These are phyloP conservation scores for Scarus forsteni DNA, from an alignment of 2,797 vertebrate species.

Conservation along the genomic window DNA sequence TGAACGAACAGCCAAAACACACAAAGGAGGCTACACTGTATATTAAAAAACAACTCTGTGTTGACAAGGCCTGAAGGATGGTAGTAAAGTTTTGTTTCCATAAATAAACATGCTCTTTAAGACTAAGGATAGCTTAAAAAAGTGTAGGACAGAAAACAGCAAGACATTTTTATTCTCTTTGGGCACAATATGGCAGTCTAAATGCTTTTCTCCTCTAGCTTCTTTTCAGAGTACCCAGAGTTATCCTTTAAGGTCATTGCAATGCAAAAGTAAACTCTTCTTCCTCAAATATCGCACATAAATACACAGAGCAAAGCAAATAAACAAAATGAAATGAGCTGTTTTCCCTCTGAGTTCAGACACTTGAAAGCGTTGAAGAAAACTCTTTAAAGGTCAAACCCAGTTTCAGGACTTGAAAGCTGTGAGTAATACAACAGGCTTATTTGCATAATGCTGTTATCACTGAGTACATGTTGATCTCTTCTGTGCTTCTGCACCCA, in stretches of 20 bases:
- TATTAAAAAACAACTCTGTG: too few relatives aligned
- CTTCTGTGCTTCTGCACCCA: slow-evolving; percentile 8
- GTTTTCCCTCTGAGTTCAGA: slow-evolving; percentile 8
- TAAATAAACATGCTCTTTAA: too few relatives aligned
- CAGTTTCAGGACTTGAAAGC: slow-evolving; percentile 22
- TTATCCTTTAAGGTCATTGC: not conserved
- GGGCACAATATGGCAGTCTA: too few relatives aligned
- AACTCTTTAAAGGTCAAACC: slow-evolving; percentile 38
- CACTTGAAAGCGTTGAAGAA: slow-evolving; percentile 7
- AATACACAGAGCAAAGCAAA: not conserved
- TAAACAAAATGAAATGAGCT: not conserved
- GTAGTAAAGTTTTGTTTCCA: too few relatives aligned
- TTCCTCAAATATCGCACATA: not conserved
- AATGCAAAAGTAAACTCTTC: not conserved
- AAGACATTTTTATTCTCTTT: too few relatives aligned
- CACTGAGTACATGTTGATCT: slow-evolving; percentile 19
- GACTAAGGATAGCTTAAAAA: too few relatives aligned
- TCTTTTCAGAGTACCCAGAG: not conserved
- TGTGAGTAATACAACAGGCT: slow-evolving; percentile 4
- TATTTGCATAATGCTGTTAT: slow-evolving; percentile 21
- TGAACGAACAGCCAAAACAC: too few relatives aligned
- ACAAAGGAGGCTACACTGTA: too few relatives aligned
- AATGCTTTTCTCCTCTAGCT: too few relatives aligned
- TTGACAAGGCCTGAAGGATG: too few relatives aligned
- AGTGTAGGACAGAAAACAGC: too few relatives aligned